These are phyloP conservation scores for Drosophila bifasciata DNA, from an alignment of 1,140 invertebrate species.

Conservation along the genomic window DNA sequence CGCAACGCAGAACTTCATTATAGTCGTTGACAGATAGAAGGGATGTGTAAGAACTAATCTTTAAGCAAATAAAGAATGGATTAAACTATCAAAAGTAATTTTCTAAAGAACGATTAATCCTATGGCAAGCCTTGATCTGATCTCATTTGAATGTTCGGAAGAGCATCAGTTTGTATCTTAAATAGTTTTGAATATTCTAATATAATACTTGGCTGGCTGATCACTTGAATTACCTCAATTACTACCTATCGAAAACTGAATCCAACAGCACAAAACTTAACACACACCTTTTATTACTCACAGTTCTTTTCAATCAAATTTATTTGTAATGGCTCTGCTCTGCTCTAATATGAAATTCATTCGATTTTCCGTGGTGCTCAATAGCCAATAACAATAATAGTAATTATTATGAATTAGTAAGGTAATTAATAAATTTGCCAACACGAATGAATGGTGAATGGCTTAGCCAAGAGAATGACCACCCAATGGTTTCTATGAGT, in stretches of 20 bases:
- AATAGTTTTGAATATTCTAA: too few species aligned
- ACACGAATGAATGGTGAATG: slow-evolving; percentile 62
- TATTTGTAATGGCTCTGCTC: slow-evolving; percentile 32
- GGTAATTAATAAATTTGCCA: slow-evolving; percentile 61
- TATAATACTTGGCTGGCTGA: slow-evolving; percentile 3
- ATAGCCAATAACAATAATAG: slow-evolving; percentile 45
- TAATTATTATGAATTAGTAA: slow-evolving; percentile 53
- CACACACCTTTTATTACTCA: slow-evolving; percentile 13
- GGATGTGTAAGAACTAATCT: too few species aligned
- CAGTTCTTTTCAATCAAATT: slow-evolving; percentile 38
- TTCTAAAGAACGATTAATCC: too few species aligned
- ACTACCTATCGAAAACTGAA: not conserved
- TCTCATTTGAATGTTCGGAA: too few species aligned
- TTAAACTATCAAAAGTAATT: too few species aligned
- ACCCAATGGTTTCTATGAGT: slow-evolving; percentile 29
- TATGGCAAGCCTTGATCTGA: too few species aligned
- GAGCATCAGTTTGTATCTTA: too few species aligned
- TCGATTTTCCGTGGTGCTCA: slow-evolving; percentile 57
- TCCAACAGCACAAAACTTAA: slow-evolving; percentile 8
- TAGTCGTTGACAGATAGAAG: too few species aligned
- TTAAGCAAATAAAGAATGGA: too few species aligned
- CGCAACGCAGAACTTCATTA: too few species aligned
- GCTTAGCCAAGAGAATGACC: slow-evolving; percentile 52
- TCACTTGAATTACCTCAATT: slow-evolving; percentile 14
- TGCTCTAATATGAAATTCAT: slow-evolving; percentile 31